Conservation (phyloP, 2,797 vertebrate species). For the Otus scops region DNA sequence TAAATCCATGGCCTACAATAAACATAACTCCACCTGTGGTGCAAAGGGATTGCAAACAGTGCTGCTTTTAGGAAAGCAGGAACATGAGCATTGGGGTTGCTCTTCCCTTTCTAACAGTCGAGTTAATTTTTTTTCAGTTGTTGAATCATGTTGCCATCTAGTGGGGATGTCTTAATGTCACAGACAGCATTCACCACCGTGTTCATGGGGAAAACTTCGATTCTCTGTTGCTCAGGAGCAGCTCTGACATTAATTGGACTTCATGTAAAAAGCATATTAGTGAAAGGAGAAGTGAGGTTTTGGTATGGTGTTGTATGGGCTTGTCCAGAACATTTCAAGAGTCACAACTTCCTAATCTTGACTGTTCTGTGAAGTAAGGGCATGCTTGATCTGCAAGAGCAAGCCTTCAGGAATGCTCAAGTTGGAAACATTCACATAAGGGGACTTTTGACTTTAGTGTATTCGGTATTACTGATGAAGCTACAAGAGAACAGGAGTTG, state of each 20-base stretch:
- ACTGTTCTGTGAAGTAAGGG: not conserved
- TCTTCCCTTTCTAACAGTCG: not conserved
- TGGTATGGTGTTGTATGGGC: not conserved
- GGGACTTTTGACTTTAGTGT: not conserved
- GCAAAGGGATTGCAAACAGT: not conserved
- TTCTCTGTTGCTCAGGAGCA: not conserved
- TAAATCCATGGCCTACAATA: not conserved
- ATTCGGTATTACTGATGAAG: not conserved
- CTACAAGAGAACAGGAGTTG: not conserved
- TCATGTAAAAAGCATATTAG: not conserved
- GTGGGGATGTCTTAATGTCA: not conserved
- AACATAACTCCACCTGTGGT: not conserved
- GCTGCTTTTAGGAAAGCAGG: not conserved
- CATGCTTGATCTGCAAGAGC: not conserved
- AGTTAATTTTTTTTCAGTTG: not conserved
- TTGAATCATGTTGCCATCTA: slow-evolving; percentile 26
- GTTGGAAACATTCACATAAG: not conserved
- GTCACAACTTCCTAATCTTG: not conserved
- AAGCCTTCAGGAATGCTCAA: not conserved
- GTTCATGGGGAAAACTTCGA: not conserved
- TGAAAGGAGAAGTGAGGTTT: not conserved
- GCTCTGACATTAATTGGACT: not conserved
- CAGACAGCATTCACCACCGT: not conserved
- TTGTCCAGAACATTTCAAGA: not conserved
- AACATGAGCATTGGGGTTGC: not conserved